Evolutionary conservation across 2,113 vertebrate genomes (phyloP), one percentile per base, ranked within the genome.

Genomic region (Burhinus oedicnemus): DNA sequence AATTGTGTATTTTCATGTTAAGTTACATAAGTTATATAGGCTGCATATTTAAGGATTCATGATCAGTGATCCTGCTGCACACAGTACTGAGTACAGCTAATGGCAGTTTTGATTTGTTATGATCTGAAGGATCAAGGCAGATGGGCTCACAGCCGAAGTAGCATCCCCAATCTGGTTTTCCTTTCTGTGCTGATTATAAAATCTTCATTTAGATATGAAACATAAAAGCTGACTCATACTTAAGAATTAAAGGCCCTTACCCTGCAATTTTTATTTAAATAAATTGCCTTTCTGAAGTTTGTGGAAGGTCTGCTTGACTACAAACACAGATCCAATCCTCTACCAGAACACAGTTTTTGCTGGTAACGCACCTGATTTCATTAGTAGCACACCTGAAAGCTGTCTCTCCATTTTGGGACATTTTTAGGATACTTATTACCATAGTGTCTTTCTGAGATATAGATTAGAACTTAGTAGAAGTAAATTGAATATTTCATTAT

Each of bases 191-290:
- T 64, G 47, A 38, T 88, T 58, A 38, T 66, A 81, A 95, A 92
- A 77, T 74, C 66, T 83, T 88, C n/a, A 12, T 83, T 91, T 94
- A 81, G 71, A 88, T 75, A 42, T 30, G 64, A 80, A 93, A 80
- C 54, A 32, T 58, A 96, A 96, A 95, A 95, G 96, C 96, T 97
- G 97, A 97, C 96, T 97, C 95, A 97, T 94, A 93, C 45, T 86
- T 96, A 85, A 90, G 70, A 90, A 88, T 85, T 83, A 70, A 93
- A 90, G 66, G 60, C 58, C 94, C 89, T 91, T 87, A 40, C 32
- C 32, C 32, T 83, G 74, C 70, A 55, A 52, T 74, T 90, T 82
- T 95, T 58, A 52, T 61, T 81, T 74, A 55, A 91, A 91, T 66
- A 77, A 74, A 80, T 51, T 77, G 29, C n/a, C 51, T 85, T 80